phyloP scores from a whole-genome alignment of 2,113 vertebrate species.

The Chiloscyllium plagiosum region DNA sequence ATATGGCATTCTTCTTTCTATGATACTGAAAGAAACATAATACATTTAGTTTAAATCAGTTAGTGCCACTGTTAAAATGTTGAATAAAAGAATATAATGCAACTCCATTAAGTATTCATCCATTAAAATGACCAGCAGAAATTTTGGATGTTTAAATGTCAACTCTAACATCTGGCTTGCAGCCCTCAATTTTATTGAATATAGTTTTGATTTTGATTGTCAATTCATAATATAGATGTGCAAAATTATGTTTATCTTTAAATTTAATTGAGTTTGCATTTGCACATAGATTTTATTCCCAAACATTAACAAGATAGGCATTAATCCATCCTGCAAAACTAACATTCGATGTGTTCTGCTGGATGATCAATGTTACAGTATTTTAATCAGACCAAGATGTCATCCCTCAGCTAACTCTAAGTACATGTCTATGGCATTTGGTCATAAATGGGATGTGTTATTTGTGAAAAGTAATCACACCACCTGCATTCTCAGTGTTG shows the following conservation, averaged over 20 bases:
- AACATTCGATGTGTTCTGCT: background rate
- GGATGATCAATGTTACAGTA: background rate
- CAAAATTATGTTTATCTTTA: background rate
- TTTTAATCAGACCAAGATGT: background rate
- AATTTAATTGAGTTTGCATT: background rate
- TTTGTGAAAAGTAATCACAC: background rate
- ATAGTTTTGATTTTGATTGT: background rate
- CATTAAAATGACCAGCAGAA: background rate
- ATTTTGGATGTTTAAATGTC: background rate
- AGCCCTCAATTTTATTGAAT: background rate
- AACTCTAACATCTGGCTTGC: background rate
- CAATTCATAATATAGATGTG: background rate
- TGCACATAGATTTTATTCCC: background rate
- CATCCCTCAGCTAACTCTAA: background rate
- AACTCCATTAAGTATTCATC: background rate
- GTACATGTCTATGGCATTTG: background rate
- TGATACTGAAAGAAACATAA: background rate
- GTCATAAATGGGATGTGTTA: background rate
- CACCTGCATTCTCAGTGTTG: background rate
- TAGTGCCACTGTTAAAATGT: background rate
- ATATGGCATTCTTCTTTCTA: background rate
- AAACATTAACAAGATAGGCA: background rate
- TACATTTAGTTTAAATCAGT: conserved; percentile 17
- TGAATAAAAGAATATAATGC: background rate
- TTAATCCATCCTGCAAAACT: background rate